Evolutionary conservation across 2,888 invertebrate genomes (phyloP), one percentile per base, ranked within the genome.

Genomic region (Cheilosia pagana): DNA sequence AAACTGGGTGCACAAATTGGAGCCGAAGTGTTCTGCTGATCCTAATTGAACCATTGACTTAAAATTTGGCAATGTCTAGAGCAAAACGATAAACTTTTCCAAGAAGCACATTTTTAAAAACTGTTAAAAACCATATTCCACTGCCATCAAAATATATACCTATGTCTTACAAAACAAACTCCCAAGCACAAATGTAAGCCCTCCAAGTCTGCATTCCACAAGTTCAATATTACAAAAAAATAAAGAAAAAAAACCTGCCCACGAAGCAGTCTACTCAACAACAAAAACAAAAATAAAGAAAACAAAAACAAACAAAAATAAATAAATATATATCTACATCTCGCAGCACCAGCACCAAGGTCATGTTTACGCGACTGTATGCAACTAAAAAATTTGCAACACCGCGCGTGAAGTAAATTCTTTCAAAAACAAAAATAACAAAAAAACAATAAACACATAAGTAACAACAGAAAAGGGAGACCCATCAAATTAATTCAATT

Each of bases 401-500:
- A 70, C 62, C 52, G 68, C 60, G 68, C 68, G 62, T 67, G 65
- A 48, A 67, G 72, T 72, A 39, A 71, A 71, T 81, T 76, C 65
- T 72, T 72, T 71, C 4, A 50, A 60, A 60, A 76, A 65, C 7
- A 52, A 57, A 72, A 70, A 59, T 28, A 68, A 68, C 19, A 68
- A 60, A 68, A 68, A 45, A 53, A 16, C 59, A 28, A 67, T 39
- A 43, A 43, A 21, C 28, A 55, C 50, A 71, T 50, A 39, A 65
- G 57, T 39, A 63, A 52, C 50, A 28, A 63, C 23, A 71, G 41
- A 72, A 68, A 83, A 83, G 83, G 83, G 78, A 83, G 78, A 83
- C 78, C 74, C 62, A 74, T 60, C 78, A 78, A 78, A 74, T 78
- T 74, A 74, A 83, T 78, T 83, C 78, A 67, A 78, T 78, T 83